Conservation (phyloP, 2,113 vertebrate species). For the Anoplopoma fimbria region DNA sequence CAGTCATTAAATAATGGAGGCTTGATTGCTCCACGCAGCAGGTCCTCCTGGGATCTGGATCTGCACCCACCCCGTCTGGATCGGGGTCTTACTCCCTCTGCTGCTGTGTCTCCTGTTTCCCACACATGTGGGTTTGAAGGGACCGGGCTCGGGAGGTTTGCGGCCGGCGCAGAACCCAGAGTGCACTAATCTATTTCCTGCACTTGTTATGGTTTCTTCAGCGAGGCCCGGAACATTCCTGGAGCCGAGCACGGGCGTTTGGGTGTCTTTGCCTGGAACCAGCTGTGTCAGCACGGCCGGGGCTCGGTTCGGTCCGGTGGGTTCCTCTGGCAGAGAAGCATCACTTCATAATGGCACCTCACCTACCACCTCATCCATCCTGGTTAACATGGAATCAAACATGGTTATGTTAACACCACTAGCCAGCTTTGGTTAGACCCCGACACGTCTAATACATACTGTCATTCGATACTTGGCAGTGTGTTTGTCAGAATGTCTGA, state of each 20-base stretch:
- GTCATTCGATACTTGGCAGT: constrained; percentile 55
- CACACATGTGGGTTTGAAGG: constrained; percentile 84
- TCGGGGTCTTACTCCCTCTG: constrained; percentile 39
- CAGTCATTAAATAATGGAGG: constrained; percentile 14
- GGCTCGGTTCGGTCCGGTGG: constrained; percentile 52
- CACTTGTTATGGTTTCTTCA: constrained; percentile 94
- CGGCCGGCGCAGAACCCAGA: constrained; percentile 84
- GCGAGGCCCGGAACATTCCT: constrained; percentile 82
- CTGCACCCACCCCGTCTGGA: constrained; percentile 21
- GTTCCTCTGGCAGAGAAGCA: constrained; percentile 49
- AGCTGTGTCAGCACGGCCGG: constrained; percentile 91
- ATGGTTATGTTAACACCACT: constrained; percentile 22
- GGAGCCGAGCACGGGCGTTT: constrained; percentile 66
- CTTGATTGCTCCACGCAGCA: constrained; percentile 19
- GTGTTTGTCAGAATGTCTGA: constrained; percentile 48
- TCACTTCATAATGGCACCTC: constrained; percentile 48
- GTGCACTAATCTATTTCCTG: constrained; percentile 93
- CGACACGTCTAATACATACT: constrained; percentile 45
- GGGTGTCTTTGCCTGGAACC: constrained; percentile 74
- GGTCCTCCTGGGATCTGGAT: constrained; percentile 42
- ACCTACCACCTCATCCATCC: constrained; percentile 58
- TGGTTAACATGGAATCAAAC: constrained; percentile 41
- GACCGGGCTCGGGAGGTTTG: constrained; percentile 67
- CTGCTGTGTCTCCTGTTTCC: constrained; percentile 52
- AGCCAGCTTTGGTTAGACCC: constrained; percentile 27